Percentiles rank a stretch among this genome's conserved stretches.
These are phyloP conservation scores for Cyprinodon brontotheroides DNA, from an alignment of 2,113 vertebrate genomes.

Conservation along the genomic window DNA sequence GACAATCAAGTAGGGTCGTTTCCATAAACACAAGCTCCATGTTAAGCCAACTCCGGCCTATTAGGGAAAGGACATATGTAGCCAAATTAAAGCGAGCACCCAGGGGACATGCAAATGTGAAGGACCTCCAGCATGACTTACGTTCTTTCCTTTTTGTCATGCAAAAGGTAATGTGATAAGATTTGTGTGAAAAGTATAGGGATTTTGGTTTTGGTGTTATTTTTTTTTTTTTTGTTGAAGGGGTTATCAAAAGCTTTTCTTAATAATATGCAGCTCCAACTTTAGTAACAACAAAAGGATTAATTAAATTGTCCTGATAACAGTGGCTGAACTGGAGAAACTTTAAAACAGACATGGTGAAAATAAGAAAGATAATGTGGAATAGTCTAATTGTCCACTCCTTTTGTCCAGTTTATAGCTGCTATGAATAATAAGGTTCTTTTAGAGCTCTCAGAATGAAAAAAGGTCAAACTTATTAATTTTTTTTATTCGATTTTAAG, in stretches of 20 bases:
- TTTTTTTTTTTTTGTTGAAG: slow-evolving; percentile 37
- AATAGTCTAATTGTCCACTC: slow-evolving; percentile 8
- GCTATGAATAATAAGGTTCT: background rate
- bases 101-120: slow-evolving; percentile 77
- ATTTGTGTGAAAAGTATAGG: slow-evolving; percentile 43
- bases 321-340: slow-evolving; percentile 46
- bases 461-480: background rate
- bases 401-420: slow-evolving; percentile 2
- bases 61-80: slow-evolving; percentile 81
- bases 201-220: slow-evolving; percentile 41
- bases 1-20: slow-evolving; percentile 69
- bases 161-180: slow-evolving; percentile 75
- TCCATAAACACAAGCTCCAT: slow-evolving; percentile 61
- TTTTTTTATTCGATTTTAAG: slow-evolving; percentile 5
- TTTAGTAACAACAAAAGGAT: slow-evolving; percentile 59
- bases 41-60: slow-evolving; percentile 69
- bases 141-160: slow-evolving; percentile 74
- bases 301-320: slow-evolving; percentile 61
- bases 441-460: background rate
- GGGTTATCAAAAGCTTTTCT: slow-evolving; percentile 62
- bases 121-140: slow-evolving; percentile 76
- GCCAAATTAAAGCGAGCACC: slow-evolving; percentile 77
- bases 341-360: slow-evolving; percentile 42
- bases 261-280: slow-evolving; percentile 49
- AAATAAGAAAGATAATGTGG: slow-evolving; percentile 12